Conservation (phyloP, 2,888 invertebrate genomes). For the Latrodectus elegans region DNA sequence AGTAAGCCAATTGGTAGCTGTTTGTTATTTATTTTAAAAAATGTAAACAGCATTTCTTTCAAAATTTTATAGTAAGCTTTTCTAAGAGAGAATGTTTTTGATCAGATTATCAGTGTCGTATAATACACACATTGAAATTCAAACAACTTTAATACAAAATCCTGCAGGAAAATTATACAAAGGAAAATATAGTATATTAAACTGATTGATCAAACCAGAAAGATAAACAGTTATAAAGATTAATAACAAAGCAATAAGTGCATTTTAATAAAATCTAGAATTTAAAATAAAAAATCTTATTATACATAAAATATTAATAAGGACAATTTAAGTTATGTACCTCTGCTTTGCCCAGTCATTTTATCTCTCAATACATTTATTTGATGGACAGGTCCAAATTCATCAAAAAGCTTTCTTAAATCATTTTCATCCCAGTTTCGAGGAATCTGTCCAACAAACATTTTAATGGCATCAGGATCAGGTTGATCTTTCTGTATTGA, state of each 20-base stretch:
- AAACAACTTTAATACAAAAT: background rate
- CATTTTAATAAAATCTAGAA: background rate
- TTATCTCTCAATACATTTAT: constrained; percentile 98
- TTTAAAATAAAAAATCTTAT: background rate
- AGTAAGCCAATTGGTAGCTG: too few relatives aligned
- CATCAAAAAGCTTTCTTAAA: constrained; percentile 95
- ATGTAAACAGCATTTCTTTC: too few relatives aligned
- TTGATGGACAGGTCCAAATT: constrained; percentile 96
- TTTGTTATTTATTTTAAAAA: too few relatives aligned
- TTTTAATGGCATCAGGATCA: constrained; percentile 99
- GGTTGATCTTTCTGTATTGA: constrained; percentile 79
- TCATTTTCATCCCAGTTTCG: constrained; percentile 98
- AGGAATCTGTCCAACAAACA: constrained; percentile 99
- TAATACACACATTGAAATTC: background rate
- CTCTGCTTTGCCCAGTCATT: constrained; percentile 97
- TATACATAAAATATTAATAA: background rate
- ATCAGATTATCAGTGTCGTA: too few relatives aligned
- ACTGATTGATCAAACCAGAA: too few relatives aligned
- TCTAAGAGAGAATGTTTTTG: too few relatives aligned
- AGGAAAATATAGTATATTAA: background rate
- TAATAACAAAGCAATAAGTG: background rate
- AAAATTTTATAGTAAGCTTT: too few relatives aligned
- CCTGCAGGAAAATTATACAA: background rate
- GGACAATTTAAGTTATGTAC: constrained; percentile 78
- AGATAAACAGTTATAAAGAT: too few relatives aligned